Base-by-base conservation (phyloP, 1,140 invertebrate genomes). In the Gryon sp. region DNA sequence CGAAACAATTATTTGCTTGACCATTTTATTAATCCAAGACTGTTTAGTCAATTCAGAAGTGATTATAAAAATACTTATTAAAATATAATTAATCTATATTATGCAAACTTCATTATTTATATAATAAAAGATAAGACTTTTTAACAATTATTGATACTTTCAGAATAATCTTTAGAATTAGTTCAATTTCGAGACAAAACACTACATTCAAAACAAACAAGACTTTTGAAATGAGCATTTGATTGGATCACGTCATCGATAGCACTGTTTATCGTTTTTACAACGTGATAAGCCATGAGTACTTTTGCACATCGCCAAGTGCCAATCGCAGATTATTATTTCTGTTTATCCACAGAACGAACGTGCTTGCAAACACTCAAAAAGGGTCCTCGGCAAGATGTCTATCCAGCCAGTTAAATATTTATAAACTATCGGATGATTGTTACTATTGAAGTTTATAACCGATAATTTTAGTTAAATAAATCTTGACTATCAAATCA, bases 401-500 rank as follows among this genome's bases (percentile, higher is more conserved):
- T 53, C 46, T 15, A 20, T 26, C 5, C 4, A 22, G 11, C 12
- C 15, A 14, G 38, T 70, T 22, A 70, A 52, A 45, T 38, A 45
- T 55, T 62, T 50, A 50, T 60, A 36, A 74, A 38, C 16, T 19
- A 8, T 0, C 26, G 36, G 32, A 46, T 63, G 20, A 41, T 40
- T 30, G 50, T 55, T 53, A 43, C 36, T 16, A 43, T 53, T 28
- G 4, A 28, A 19, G 6, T 19, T 48, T 50, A 52, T 65, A 38
- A 57, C 28, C 15, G 20, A 45, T 60, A 50, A 70, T 76, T 59
- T 57, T 40, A 36, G 43, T 50, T 52, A 26, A 65, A 69, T 62
- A 62, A 65, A 66, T 72, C 62, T 55, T n/a, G 53, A 18, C 0
- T 41, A 70, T 77, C 55, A 48, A 76, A 60, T 66, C 52, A 65